Evolutionary conservation across 2,113 vertebrate genomes (phyloP), one percentile per base, ranked within the genome.

Genomic region (Pogona vitticeps): DNA sequence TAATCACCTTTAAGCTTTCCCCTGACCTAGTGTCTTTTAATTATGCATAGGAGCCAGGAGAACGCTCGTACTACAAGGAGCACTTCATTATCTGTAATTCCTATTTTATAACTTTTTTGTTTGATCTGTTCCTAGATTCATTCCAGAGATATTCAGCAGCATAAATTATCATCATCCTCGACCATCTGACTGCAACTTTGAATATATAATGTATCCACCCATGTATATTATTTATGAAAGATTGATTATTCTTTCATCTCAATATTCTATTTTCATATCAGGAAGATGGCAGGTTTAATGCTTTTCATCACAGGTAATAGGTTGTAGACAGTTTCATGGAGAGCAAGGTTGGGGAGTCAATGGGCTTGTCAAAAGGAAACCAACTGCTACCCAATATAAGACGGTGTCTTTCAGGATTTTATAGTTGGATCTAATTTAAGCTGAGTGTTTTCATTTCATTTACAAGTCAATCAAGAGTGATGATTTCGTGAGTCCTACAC

Each of bases 41-140:
- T 96, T 94, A 94, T 93, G 90, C 80, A 90, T 81, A 71, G 61
- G 84, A 89, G 91, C 40, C 91, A 90, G 92, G 46, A 85, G 78
- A 82, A 86, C 89, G 78, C 85, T 94, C 92, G 85, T 87, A 92
- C 92, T 88, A 92, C 94, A 95, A 92, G 93, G 89, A 91, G 65
- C 88, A 91, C 88, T 94, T 95, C 95, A 95, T 97, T 96, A 96
- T 95, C 88, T 91, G 52, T 96, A 96, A 97, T 96, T 95, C 97
- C 95, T 94, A 94, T 95, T 96, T 96, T 94, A 96, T 97, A 95
- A 96, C 96, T 95, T 96, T 94, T 96, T 94, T 97, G 96, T 97
- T 97, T 96, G 96, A 95, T 97, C 96, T 96, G 93, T 90, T 94
- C 92, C 90, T 89, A 92, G 93, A 95, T 95, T 95, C 95, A 95